phyloP scores from a whole-genome alignment of 2,888 invertebrate genomes.

The Rotaria socialis region DNA sequence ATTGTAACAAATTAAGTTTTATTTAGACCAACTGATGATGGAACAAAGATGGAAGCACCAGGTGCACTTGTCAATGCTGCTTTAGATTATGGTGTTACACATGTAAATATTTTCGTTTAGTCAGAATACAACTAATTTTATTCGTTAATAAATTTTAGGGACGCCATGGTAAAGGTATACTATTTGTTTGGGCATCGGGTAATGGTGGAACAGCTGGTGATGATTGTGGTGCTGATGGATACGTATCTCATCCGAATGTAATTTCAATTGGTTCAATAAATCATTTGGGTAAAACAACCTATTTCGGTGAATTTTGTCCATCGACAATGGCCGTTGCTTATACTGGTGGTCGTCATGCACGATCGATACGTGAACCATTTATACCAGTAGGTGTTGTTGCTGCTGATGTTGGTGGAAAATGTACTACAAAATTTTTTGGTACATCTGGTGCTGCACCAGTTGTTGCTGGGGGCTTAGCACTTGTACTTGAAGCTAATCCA shows the following conservation, averaged over 20 bases:
- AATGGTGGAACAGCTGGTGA: constrained; percentile 44
- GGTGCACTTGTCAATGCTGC: constrained; percentile 39
- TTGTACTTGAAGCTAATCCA: constrained; percentile 47
- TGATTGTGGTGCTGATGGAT: constrained; percentile 46
- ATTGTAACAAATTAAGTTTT: constrained; percentile 61
- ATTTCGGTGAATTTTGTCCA: constrained; percentile 85
- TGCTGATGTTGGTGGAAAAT: constrained; percentile 42
- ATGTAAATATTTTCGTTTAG: background rate
- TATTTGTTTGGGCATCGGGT: constrained; percentile 47
- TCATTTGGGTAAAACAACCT: constrained; percentile 66
- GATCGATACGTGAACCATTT: background rate
- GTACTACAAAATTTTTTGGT: constrained; percentile 45
- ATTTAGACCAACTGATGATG: constrained; percentile 61
- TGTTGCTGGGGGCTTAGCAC: constrained; percentile 44
- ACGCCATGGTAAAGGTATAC: constrained; percentile 43
- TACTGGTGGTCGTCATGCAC: constrained; percentile 68
- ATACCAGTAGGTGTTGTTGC: constrained; percentile 3
- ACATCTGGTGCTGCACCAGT: constrained; percentile 47
- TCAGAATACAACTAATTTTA: no score
- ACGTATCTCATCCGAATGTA: constrained; percentile 43
- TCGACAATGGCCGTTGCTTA: constrained; percentile 82
- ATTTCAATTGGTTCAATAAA: constrained; percentile 45
- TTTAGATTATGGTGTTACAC: constrained; percentile 39
- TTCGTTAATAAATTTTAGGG: background rate
- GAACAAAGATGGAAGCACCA: constrained; percentile 44